Evolutionary conservation across 1,140 invertebrate species (phyloP), one percentile per base, ranked within the genome.

Genomic region (Zaprionus camerounensis): DNA sequence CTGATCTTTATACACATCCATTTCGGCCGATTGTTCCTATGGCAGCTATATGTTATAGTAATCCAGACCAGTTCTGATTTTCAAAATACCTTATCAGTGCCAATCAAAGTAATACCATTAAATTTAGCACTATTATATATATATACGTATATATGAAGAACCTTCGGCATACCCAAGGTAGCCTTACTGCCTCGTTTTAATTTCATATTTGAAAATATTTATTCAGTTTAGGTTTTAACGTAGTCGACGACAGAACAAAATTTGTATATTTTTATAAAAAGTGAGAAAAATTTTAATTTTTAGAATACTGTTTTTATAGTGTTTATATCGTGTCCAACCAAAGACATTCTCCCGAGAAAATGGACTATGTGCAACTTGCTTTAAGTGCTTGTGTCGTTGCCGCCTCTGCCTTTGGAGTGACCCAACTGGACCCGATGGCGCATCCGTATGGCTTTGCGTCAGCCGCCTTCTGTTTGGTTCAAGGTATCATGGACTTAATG

Each of bases 381-480:
- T 15, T 63, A 0, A 78, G 79, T 49, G 2, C 81, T 9, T 6
- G 78, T 17, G 64, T 92, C 1, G 20, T 82, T 0, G 64, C 26
- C 12, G 76, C 81, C 28, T 76, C 81, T 22, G 38, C 34, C 7
- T 88, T 82, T 38, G 73, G 75, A 15, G 28, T 92, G 26, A 61
- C 51, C 22, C 1, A 53, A 0, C 24, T 91, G 15, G 44, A 38
- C 0, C 79, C 76, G 12, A 44, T 17, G 1, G 72, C 71, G 1
- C 44, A 90, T 57, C 79, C 83, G 0, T 92, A 91, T 20, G 90
- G 65, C 0, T 91, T 75, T 51, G 36, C 59, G 22, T 81, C 83
- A 22, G 82, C 81, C 11, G 71, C 83, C 0, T 80, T 92, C 11
- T 67, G 75, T 11, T 58, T 91, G 2, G 69, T 83, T 2, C 90